Conservation (phyloP, 2,113 vertebrate species). For the Leucoraja erinaceus region DNA sequence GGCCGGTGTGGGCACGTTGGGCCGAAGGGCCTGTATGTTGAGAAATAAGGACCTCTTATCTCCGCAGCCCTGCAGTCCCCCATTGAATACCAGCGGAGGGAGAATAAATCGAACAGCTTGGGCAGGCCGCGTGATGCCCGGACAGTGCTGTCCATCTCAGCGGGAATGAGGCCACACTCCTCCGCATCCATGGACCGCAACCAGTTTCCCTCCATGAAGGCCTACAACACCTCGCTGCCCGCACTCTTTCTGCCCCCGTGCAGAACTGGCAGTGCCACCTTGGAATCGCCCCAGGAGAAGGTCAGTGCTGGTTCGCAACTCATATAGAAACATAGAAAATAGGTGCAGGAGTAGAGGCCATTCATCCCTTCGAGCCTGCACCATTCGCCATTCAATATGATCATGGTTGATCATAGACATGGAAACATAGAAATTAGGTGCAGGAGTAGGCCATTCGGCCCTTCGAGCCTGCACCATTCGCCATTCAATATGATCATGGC, state of each 20-base stretch:
- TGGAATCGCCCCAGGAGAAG: neutral
- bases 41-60: neutral
- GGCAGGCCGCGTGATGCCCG: conserved; percentile 60
- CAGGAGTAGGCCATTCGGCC: no score
- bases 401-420: no score
- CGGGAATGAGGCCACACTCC: conserved; percentile 64
- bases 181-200: conserved; percentile 71
- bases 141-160: conserved; percentile 47
- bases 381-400: no score
- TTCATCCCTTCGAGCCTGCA: no score
- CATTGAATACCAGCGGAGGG: conserved; percentile 82
- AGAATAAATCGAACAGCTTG: conserved; percentile 83
- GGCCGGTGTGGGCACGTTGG: no score
- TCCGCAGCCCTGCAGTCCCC: conserved; percentile 78
- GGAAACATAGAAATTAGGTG: no score
- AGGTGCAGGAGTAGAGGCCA: no score
- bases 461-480: no score
- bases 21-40: no score
- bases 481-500: no score
- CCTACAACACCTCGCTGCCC: conserved; percentile 75
- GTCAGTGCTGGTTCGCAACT: neutral
- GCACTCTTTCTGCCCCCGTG: conserved; percentile 68
- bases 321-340: no score
- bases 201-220: conserved; percentile 62
- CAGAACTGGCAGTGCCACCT: conserved; percentile 13